Conservation (phyloP, 2,113 vertebrate species). For the Paramormyrops kingsleyae region DNA sequence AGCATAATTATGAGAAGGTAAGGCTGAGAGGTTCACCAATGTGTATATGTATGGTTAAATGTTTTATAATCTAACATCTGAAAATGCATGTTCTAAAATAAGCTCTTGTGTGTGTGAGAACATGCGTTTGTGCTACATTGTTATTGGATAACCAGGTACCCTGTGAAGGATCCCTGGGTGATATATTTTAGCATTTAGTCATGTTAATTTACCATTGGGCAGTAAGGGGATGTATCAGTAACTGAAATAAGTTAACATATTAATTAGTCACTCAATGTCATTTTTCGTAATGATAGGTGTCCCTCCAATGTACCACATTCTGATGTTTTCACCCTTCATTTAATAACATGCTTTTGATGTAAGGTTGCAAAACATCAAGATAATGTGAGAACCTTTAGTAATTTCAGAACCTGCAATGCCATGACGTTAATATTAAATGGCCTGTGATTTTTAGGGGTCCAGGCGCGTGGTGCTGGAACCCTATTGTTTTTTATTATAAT, state of each 20-base stretch:
- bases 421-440: neutral
- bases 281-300: neutral
- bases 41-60: neutral
- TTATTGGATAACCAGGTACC: neutral
- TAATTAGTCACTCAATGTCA: neutral
- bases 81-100: neutral
- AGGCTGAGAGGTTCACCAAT: neutral
- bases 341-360: neutral
- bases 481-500: neutral
- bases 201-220: neutral
- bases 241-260: neutral
- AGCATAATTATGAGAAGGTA: neutral
- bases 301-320: neutral
- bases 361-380: neutral
- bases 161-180: neutral
- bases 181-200: neutral
- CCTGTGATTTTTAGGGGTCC: neutral
- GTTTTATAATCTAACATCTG: neutral
- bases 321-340: neutral
- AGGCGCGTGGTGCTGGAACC: neutral
- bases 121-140: neutral
- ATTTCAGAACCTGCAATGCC: neutral
- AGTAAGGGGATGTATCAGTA: neutral
- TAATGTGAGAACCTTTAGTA: neutral
- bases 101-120: neutral